phyloP scores from a whole-genome alignment of 2,113 vertebrate genomes.

The Aspidoscelis tigris region DNA sequence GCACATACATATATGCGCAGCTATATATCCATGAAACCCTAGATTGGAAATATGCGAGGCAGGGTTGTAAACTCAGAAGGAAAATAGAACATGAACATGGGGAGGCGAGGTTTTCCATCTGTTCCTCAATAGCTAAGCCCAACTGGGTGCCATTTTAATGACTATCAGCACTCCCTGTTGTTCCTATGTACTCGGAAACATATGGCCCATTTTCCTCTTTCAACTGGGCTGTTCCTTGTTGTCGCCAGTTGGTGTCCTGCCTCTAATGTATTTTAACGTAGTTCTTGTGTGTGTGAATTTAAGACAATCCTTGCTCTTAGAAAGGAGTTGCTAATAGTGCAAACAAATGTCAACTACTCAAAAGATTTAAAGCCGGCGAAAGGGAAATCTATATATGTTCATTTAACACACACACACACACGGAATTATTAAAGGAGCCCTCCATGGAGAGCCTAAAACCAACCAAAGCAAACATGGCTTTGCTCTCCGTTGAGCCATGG shows the following conservation, averaged over 20 bases:
- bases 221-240: slow-evolving; percentile 77
- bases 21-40: slow-evolving; percentile 39
- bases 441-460: slow-evolving; percentile 60
- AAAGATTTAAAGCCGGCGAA: slow-evolving; percentile 36
- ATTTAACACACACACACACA: slow-evolving; percentile 48
- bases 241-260: slow-evolving; percentile 80
- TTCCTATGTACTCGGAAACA: slow-evolving; percentile 80
- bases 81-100: slow-evolving; percentile 73
- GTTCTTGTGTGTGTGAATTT: slow-evolving; percentile 71
- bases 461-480: slow-evolving; percentile 55
- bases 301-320: slow-evolving; percentile 66
- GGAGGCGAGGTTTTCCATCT: slow-evolving; percentile 80
- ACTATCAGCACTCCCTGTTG: slow-evolving; percentile 81
- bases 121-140: slow-evolving; percentile 80
- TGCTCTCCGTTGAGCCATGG: slow-evolving; percentile 73
- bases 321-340: slow-evolving; percentile 62
- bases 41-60: slow-evolving; percentile 42
- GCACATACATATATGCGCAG: neutral
- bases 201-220: slow-evolving; percentile 74
- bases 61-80: slow-evolving; percentile 72
- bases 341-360: slow-evolving; percentile 70
- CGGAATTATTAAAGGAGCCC: slow-evolving; percentile 70
- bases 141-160: slow-evolving; percentile 85
- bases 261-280: slow-evolving; percentile 76
- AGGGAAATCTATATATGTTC: slow-evolving; percentile 28